Evolutionary conservation across 2,888 invertebrate genomes (phyloP), one percentile per base, ranked within the genome.

Genomic region (Cephus nigrinus): DNA sequence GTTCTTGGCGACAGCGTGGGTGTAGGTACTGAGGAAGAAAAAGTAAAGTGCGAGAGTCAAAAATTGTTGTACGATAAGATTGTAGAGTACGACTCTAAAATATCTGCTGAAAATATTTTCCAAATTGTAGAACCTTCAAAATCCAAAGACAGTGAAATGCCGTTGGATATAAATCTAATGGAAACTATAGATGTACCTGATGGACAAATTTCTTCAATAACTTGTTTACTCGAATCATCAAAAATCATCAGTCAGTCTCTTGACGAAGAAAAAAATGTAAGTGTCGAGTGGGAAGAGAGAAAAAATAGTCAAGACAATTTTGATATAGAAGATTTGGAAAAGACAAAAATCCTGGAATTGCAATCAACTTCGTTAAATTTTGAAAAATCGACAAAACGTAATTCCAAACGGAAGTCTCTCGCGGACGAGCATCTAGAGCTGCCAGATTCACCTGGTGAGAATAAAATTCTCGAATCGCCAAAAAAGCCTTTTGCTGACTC

Each of bases 341-440:
- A 9, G 2, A 15, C 23, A 9, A 23, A 55, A 15, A 23, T 23
- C 15, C 23, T 23, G 55, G 55, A 55, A 9, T 23, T 23, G 55
- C 15, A 55, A 9, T 55, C 55, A 1, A 2, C 0, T 55, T 55
- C 23, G 1, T 15, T 55, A 15, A 23, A 23, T 55, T 55, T 55
- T 23, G 55, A 55, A 55, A 55, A 55, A 55, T 55, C 55, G 9
- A 9, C 55, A 23, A 55, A 86, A 77, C 81, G 87, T 11, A 78
- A 69, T 0, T 79, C 83, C 0, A 88, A 84, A 72, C 84, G 83
- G 36, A 86, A 83, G 75, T 85, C 84, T 0, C 73, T 81, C 12
- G 34, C 76, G 1, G 84, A 85, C 1, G 85, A 85, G n/a, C 82
- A 80, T 12, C 30, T 76, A 31, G 83, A 87, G 4, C 35, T 69